Base-by-base conservation (phyloP, 2,797 vertebrate species). In the Mus spretus region DNA sequence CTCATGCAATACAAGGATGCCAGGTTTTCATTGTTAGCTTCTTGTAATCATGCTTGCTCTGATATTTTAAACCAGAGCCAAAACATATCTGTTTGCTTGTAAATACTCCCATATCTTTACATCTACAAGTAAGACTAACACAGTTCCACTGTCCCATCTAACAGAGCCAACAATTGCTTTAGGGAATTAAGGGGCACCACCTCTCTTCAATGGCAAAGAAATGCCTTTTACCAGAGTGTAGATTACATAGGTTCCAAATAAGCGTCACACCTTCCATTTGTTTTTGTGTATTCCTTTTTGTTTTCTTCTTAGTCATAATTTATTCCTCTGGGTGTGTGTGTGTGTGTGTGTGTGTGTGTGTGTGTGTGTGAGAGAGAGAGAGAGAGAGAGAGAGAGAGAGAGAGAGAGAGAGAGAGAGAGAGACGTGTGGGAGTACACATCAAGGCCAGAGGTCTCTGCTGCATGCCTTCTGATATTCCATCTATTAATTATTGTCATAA, bases 21-120 rank as follows among this genome's bases (percentile, higher is more conserved):
- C 34, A 57, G 44, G 59, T 1, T 28, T 19, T 47, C 4, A n/a
- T 61, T 50, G n/a, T 93, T 91, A 89, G 37, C 91, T 83, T 91
- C 72, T 19, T 87, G 89, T 87, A 87, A 75, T 80, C 24, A 11
- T 84, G 6, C 9, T 53, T 50, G n/a, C 82, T 95, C 37, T 92
- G 59, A 17, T 75, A 44, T 97, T 97, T 96, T 47, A 95, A 90
- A 96, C 61, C 94, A 95, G 79, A 80, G 12, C 34, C 67, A 50
- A 95, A 79, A 31, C 3, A 55, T 82, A 63, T 87, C 87, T 37
- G 20, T 87, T 89, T 91, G 82, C 74, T 87, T 94, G 13, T 83
- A 87, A 94, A 87, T 93, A 57, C 53, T 65, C 82, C 61, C 37
- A 28, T 80, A 44, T 37, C 67, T 90, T 82, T 70, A 44, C 77